Evolutionary conservation across 2,113 vertebrate species (phyloP).

Genomic region (Otis tarda): DNA sequence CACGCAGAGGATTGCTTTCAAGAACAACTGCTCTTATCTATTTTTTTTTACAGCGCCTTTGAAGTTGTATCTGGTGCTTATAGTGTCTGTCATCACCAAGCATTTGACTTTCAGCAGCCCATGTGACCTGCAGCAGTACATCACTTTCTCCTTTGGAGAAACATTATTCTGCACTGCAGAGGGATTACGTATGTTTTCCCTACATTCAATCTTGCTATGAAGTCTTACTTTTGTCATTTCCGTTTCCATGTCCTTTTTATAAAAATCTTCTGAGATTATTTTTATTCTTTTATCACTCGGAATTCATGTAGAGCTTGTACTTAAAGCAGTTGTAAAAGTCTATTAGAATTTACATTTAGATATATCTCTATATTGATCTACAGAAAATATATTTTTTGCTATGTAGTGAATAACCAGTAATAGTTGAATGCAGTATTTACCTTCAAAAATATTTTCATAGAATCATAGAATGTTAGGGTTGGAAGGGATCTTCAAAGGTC

Average conservation of each 20-base stretch:
- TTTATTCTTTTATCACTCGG: neutral
- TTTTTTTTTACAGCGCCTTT: neutral
- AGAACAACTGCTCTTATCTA: conserved; percentile 21
- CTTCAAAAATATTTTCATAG: neutral
- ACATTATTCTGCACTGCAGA: neutral
- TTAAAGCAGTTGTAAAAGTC: neutral
- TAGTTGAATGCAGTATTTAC: neutral
- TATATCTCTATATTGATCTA: neutral
- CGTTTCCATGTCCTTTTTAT: neutral
- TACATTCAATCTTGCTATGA: rapidly evolving
- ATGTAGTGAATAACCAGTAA: neutral
- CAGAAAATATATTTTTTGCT: neutral
- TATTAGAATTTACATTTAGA: neutral
- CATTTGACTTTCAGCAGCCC: neutral
- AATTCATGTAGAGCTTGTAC: neutral
- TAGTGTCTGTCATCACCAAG: neutral
- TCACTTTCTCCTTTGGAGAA: neutral
- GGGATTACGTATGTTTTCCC: neutral
- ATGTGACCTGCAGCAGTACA: neutral
- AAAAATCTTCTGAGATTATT: neutral
- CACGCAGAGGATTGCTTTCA: neutral
- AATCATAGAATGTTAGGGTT: no score
- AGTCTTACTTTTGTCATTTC: neutral
- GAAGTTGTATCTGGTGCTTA: neutral
- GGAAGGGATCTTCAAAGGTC: no score